phyloP scores from a whole-genome alignment of 2,797 vertebrate genomes.

The Schizopygopsis pylzovi region DNA sequence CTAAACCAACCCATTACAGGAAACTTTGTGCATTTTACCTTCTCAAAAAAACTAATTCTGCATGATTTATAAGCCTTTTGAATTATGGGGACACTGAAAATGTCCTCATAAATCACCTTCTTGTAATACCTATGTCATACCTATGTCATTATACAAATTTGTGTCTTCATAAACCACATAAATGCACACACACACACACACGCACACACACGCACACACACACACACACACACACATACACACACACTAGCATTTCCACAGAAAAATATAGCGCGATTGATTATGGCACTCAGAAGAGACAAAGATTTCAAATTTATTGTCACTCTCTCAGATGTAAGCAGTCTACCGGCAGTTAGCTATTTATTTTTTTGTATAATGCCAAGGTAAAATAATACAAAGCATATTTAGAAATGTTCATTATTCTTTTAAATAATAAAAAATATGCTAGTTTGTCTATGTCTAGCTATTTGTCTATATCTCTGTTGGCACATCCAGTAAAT shows the following conservation, averaged over 20 bases:
- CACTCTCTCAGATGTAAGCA: neutral
- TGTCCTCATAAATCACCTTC: no score
- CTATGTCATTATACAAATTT: no score
- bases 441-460: neutral
- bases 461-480: neutral
- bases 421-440: neutral
- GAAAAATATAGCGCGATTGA: neutral
- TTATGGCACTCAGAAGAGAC: neutral
- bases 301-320: neutral
- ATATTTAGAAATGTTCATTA: neutral
- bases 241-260: neutral
- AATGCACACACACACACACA: no score
- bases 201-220: no score
- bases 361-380: neutral
- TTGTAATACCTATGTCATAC: no score
- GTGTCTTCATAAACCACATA: no score
- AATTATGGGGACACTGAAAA: no score
- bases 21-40: no score
- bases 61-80: no score
- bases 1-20: no score
- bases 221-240: neutral
- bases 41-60: no score
- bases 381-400: neutral
- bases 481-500: neutral
- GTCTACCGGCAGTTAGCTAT: neutral